Evolutionary conservation across 2,113 vertebrate species (phyloP), one percentile per base, ranked within the genome.

Genomic region (Oryzias woworae): DNA sequence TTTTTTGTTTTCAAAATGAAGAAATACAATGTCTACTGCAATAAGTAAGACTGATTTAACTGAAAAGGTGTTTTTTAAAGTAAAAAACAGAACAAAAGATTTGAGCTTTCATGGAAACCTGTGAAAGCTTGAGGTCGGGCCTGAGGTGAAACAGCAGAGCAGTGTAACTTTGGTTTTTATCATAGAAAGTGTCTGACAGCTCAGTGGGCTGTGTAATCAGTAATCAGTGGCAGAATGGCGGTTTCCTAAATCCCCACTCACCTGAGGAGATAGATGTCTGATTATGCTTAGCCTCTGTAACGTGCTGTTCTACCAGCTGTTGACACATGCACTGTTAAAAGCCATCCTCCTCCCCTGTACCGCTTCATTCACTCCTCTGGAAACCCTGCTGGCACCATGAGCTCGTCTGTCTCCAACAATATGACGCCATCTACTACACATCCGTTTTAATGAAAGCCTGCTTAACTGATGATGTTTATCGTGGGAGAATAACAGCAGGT

Each of bases 221-320:
- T 69, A 83, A 87, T 77, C 75, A 75, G 75, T 52, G 66, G 64
- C 17, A 43, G 62, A 48, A 62, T 57, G 75, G 64, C 44, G 22
- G 36, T 67, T 82, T 62, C 55, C 57, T 73, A 58, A 2, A 58
- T 83, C 80, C 71, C 69, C 17, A n/a, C 64, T 69, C 79, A 85
- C 87, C 80, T 85, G 81, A 81, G 72, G 66, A 71, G 70, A 75
- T 78, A 80, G 55, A 77, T 53, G 78, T 79, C 77, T 89, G 81
- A 83, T 83, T 84, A 84, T 44, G 65, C 66, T 58, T 28, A 53
- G 78, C 66, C 62, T 75, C 66, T 84, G 73, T 55, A 74, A 81
- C n/a, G 59, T 62, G 70, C 80, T 75, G 60, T 64, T 85, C 73
- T 73, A 78, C 62, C 85, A 85, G 82, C 78, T 86, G 85, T 78